Conservation (phyloP, 2,797 vertebrate genomes). For the Heteromormyrus szaboi region DNA sequence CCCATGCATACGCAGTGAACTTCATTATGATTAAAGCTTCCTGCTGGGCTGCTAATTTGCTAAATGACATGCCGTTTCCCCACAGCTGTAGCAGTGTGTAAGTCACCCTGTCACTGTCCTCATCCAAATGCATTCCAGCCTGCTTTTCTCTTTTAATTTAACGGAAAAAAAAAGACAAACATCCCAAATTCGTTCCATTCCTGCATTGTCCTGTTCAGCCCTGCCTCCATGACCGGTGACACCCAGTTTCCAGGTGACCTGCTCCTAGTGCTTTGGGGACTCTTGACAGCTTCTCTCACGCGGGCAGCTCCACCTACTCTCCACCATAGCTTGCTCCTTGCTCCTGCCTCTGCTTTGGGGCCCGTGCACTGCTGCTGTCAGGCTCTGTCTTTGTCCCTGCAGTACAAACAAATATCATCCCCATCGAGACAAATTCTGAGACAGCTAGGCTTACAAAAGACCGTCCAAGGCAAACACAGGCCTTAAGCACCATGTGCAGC, state of each 20-base stretch:
- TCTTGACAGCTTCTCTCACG: neutral
- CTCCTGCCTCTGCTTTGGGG: neutral
- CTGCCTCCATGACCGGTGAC: neutral
- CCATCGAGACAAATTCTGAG: neutral
- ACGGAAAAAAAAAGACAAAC: neutral
- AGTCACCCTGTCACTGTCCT: neutral
- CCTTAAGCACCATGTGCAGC: neutral
- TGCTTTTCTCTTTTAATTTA: neutral
- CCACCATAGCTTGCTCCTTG: neutral
- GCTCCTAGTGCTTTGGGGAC: neutral
- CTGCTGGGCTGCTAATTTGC: neutral
- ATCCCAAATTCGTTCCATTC: neutral
- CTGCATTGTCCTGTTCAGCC: neutral
- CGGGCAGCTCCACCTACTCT: neutral
- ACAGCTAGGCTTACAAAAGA: neutral
- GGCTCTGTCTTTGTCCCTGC: neutral
- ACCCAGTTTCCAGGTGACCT: neutral
- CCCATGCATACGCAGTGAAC: neutral
- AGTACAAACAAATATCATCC: neutral
- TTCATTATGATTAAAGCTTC: neutral
- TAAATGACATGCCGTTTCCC: neutral
- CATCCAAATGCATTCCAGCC: neutral
- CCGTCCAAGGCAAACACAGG: neutral
- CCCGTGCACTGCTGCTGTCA: neutral
- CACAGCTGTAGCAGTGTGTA: neutral